phyloP scores from a whole-genome alignment of 2,797 vertebrate genomes.

The Okamejei kenojei region DNA sequence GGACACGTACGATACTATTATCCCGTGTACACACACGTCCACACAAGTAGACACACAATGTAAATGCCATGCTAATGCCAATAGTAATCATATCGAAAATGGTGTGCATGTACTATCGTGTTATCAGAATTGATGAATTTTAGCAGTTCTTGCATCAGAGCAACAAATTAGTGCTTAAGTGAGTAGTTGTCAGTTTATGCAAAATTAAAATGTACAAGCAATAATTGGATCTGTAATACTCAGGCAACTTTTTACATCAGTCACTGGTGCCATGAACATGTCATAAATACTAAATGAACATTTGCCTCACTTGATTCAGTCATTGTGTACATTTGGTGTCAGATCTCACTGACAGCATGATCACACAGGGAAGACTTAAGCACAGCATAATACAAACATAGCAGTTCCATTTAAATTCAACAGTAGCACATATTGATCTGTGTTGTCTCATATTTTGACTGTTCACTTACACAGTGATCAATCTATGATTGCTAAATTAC shows the following conservation, averaged over 20 bases:
- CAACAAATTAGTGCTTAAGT: constrained; percentile 26
- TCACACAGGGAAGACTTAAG: constrained; percentile 59
- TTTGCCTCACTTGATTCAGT: constrained; percentile 52
- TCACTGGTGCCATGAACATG: constrained; percentile 50
- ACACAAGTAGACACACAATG: neutral
- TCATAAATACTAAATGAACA: constrained; percentile 62
- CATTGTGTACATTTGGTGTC: constrained; percentile 58
- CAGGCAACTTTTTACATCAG: constrained; percentile 31
- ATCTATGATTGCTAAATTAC: constrained; percentile 38
- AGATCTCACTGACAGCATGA: constrained; percentile 59
- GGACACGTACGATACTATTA: neutral
- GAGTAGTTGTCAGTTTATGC: constrained; percentile 49
- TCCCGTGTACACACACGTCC: neutral
- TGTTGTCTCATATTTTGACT: constrained; percentile 42
- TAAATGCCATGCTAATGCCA: constrained; percentile 39
- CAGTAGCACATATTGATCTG: constrained; percentile 42
- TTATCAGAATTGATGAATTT: neutral
- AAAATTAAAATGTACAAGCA: constrained; percentile 38
- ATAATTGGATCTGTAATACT: constrained; percentile 22
- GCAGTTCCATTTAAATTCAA: constrained; percentile 44
- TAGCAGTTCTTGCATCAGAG: neutral
- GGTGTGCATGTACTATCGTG: neutral
- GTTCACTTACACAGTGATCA: constrained; percentile 42
- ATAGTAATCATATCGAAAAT: constrained; percentile 13
- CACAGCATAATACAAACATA: constrained; percentile 59